Evolutionary conservation across 1,140 invertebrate species (phyloP).

Genomic region (Sycophila sp.): DNA sequence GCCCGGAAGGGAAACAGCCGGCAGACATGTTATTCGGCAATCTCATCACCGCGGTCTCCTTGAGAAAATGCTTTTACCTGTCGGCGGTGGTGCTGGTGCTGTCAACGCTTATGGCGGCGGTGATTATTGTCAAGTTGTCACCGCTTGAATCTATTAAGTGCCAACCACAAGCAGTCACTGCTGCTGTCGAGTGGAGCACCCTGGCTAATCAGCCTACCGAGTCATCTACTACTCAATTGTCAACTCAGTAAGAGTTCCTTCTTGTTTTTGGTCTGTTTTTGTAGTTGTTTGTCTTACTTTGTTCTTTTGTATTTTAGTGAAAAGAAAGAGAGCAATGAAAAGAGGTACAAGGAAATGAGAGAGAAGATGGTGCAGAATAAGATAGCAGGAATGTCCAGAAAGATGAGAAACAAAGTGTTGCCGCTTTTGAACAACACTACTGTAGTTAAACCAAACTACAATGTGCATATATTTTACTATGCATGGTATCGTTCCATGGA

Average conservation of each 20-base stretch:
- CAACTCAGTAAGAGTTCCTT: background rate
- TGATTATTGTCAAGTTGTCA: conserved; percentile 57
- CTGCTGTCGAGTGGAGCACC: conserved; percentile 55
- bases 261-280: background rate
- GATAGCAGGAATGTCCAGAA: conserved; percentile 47
- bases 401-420: conserved; percentile 53
- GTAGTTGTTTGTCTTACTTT: background rate
- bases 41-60: conserved; percentile 49
- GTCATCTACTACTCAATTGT: conserved; percentile 16
- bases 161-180: conserved; percentile 48
- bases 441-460: conserved; percentile 58
- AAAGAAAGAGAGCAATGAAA: conserved; percentile 41
- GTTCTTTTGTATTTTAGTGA: background rate
- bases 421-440: conserved; percentile 46
- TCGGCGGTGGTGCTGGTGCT: conserved; percentile 52
- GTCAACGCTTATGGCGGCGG: conserved; percentile 55
- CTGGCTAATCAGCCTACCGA: conserved; percentile 39
- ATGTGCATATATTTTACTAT: conserved; percentile 68
- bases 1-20: too few relatives aligned
- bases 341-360: conserved; percentile 48
- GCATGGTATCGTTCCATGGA: conserved; percentile 64
- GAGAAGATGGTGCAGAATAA: conserved; percentile 50
- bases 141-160: conserved; percentile 56
- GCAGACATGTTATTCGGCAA: conserved; percentile 43
- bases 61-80: conserved; percentile 56